phyloP scores from a whole-genome alignment of 2,113 vertebrate genomes.

The Chaetorhynchus papuensis region DNA sequence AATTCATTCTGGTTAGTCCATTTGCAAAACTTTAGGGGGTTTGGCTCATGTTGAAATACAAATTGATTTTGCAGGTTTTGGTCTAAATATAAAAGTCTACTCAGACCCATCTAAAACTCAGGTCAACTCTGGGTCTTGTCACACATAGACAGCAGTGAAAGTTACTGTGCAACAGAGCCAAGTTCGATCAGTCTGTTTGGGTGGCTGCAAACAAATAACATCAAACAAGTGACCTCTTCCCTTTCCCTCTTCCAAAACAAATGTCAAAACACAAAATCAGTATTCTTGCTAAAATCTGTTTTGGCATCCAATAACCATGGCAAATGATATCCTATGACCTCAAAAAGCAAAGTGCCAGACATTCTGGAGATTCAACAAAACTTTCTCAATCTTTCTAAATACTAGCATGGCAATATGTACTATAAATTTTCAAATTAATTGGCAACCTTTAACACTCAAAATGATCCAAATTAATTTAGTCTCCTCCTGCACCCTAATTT shows the following conservation, averaged over 20 bases:
- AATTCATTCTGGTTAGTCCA: neutral
- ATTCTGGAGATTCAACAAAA: neutral
- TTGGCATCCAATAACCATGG: neutral
- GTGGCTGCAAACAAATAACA: neutral
- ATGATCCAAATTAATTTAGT: neutral
- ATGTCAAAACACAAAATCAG: conserved; percentile 24
- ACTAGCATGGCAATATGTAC: neutral
- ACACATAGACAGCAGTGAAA: neutral
- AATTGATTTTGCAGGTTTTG: neutral
- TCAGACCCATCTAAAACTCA: neutral
- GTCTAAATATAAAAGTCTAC: neutral
- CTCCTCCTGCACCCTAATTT: neutral
- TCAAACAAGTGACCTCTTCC: neutral
- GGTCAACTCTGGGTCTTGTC: neutral
- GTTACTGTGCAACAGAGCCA: neutral
- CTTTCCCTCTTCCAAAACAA: neutral
- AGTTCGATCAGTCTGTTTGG: neutral
- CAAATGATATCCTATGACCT: neutral
- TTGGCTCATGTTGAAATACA: neutral
- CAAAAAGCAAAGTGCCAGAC: neutral
- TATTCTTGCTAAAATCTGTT: conserved; percentile 4
- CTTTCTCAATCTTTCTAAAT: neutral
- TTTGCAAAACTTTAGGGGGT: neutral
- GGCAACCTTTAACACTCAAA: neutral
- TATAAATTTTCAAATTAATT: conserved; percentile 7